Conservation (phyloP, 2,797 vertebrate genomes). For the Urocyon cinereoargenteus region DNA sequence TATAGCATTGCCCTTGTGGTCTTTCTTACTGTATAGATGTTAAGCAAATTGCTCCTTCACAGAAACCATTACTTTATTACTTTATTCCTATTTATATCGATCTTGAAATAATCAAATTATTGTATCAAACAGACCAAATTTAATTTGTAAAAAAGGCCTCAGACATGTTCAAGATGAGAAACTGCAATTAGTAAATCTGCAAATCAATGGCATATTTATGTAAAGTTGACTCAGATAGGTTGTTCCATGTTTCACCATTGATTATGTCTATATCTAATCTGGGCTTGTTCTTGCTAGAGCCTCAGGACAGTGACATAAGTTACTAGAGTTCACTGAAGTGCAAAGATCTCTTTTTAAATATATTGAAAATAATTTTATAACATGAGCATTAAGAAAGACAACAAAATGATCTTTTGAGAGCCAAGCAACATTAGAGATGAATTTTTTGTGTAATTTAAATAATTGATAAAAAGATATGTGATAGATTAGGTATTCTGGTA, state of each 20-base stretch:
- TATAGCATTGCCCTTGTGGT: not conserved
- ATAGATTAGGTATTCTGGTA: not conserved
- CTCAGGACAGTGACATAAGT: not conserved
- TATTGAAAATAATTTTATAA: not conserved
- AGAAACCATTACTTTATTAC: conserved; percentile 63
- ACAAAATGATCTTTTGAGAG: not conserved
- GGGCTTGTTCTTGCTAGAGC: not conserved
- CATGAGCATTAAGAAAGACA: not conserved
- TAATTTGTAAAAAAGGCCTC: conserved; percentile 68
- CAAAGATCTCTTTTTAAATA: not conserved
- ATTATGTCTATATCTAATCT: conserved; percentile 30
- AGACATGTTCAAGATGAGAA: conserved; percentile 59
- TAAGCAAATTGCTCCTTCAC: conserved; percentile 64
- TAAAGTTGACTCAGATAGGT: conserved; percentile 52
- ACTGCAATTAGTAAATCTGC: conserved; percentile 64
- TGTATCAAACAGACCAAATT: conserved; percentile 63
- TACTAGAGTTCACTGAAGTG: not conserved
- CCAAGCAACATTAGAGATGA: not conserved
- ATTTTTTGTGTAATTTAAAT: not conserved
- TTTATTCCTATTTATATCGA: conserved; percentile 71
- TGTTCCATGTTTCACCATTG: not conserved
- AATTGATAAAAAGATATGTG: not conserved
- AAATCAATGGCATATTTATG: conserved; percentile 68
- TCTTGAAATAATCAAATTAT: conserved; percentile 77
- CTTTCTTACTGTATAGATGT: conserved; percentile 24